phyloP scores from a whole-genome alignment of 2,797 vertebrate species.

The Chelon auratus region DNA sequence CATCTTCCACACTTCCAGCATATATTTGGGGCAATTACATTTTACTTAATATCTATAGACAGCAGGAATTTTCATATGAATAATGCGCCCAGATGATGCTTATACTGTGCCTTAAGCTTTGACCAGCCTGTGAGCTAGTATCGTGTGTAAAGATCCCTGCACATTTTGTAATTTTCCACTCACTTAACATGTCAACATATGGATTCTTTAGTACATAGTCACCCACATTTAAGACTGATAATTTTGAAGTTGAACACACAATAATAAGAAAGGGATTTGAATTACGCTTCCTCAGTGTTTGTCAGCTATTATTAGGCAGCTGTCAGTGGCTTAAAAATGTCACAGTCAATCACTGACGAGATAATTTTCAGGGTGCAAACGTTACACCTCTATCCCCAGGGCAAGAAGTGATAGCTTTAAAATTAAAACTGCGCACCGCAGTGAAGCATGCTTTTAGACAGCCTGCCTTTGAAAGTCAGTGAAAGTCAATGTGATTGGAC shows the following conservation, averaged over 20 bases:
- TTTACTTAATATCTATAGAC: conserved; percentile 40
- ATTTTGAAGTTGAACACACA: conserved; percentile 24
- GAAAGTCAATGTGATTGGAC: not conserved
- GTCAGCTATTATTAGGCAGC: conserved; percentile 34
- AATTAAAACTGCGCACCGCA: not conserved
- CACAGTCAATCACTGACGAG: conserved; percentile 84
- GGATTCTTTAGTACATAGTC: conserved; percentile 17
- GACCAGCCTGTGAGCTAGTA: not conserved
- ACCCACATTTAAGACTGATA: conserved; percentile 20
- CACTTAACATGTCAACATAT: conserved; percentile 2
- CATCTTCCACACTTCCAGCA: conserved; percentile 57
- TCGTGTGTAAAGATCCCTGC: conserved; percentile 1
- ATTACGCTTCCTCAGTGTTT: conserved; percentile 35
- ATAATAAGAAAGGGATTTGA: conserved; percentile 25
- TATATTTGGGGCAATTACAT: conserved; percentile 50
- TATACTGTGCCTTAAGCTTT: conserved; percentile 22
- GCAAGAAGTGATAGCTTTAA: conserved; percentile 44
- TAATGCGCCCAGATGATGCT: conserved; percentile 15
- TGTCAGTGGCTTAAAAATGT: conserved; percentile 87
- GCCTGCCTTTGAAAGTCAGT: not conserved
- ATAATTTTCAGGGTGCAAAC: conserved; percentile 81
- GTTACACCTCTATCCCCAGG: conserved; percentile 82
- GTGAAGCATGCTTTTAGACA: not conserved
- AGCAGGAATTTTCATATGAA: conserved; percentile 37
- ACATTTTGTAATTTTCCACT: conserved; percentile 24